Evolutionary conservation across 2,113 vertebrate species (phyloP), one percentile per base, ranked within the genome.

Genomic region (Lamprologus callipterus): DNA sequence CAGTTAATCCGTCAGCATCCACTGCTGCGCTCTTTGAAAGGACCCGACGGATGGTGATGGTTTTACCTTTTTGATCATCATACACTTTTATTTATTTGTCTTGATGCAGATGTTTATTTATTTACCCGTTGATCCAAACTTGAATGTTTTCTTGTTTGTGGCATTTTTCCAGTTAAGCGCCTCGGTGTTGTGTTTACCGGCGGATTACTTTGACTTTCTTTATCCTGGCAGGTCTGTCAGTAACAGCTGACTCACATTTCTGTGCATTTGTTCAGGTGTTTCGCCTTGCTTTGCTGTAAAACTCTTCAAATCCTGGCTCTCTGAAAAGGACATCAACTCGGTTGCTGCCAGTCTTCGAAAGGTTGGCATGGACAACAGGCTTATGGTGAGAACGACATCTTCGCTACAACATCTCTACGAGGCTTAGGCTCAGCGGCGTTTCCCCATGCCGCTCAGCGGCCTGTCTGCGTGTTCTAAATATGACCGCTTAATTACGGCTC

Each of bases 231-330:
- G 88, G 89, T 92, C 92, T 90, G 88, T 82, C 57, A 9, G 68
- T 79, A 91, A 68, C 93, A 92, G 88, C 88, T 88, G 89, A 91
- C 80, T 63, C 86, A 4, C 37, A 40, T 83, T 84, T 85, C 60
- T 11, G 37, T 91, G 73, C 92, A 89, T 91, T 94, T 86, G 88
- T 87, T 47, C 93, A 99, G 98, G 99, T 89, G 98, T 99, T 88
- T 99, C 98, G 81, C 98, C 98, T 87, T 97, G 97, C 94, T 99
- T 99, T 91, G 98, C 98, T 89, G 98, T 99, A 86, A 99, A 99
- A 95, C 97, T 99, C 86, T 99, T 99, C 95, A 99, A 99, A 96
- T 98, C 98, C 3, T 99, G 98, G 99, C 98, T 99, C 93, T 98
- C 98, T 75, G 98, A 99, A 92, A 99, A 98, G 94, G 98, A 99